Conservation (phyloP, 1,140 invertebrate genomes). For the Hestina assimilis region DNA sequence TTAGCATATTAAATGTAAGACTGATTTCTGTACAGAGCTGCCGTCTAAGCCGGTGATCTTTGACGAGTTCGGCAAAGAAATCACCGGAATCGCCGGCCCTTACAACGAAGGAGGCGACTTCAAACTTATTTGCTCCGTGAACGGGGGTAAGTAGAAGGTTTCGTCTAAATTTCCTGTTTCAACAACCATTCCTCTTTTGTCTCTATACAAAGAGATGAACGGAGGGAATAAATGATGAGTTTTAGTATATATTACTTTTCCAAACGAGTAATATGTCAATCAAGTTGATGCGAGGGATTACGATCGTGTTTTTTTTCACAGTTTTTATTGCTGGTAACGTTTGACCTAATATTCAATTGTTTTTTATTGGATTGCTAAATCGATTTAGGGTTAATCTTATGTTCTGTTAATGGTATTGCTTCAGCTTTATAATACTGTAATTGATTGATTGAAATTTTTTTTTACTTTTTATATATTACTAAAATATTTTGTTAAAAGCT, state of each 20-base stretch:
- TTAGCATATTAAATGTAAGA: slow-evolving; percentile 36
- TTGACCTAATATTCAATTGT: background rate
- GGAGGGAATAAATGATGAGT: slow-evolving; percentile 10
- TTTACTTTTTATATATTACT: no score
- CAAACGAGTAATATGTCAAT: slow-evolving; percentile 18
- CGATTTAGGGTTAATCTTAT: background rate
- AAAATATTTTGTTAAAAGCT: no score
- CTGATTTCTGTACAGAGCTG: slow-evolving; percentile 82
- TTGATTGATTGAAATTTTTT: no score
- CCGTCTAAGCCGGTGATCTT: slow-evolving; percentile 89
- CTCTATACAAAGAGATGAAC: slow-evolving; percentile 3
- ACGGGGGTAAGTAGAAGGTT: slow-evolving; percentile 85
- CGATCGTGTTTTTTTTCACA: background rate
- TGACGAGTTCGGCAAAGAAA: slow-evolving; percentile 86
- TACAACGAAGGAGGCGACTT: slow-evolving; percentile 91
- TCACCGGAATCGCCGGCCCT: slow-evolving; percentile 86
- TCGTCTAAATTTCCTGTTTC: background rate
- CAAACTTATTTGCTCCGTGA: slow-evolving; percentile 89
- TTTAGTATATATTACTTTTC: slow-evolving; percentile 14
- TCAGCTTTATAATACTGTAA: no score
- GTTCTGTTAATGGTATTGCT: background rate
- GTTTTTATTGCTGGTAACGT: slow-evolving; percentile 1
- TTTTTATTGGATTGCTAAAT: background rate
- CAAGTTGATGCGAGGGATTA: slow-evolving; percentile 6
- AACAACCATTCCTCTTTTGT: background rate